phyloP scores from a whole-genome alignment of 2,888 invertebrate genomes.

The Epistrophe eligans region DNA sequence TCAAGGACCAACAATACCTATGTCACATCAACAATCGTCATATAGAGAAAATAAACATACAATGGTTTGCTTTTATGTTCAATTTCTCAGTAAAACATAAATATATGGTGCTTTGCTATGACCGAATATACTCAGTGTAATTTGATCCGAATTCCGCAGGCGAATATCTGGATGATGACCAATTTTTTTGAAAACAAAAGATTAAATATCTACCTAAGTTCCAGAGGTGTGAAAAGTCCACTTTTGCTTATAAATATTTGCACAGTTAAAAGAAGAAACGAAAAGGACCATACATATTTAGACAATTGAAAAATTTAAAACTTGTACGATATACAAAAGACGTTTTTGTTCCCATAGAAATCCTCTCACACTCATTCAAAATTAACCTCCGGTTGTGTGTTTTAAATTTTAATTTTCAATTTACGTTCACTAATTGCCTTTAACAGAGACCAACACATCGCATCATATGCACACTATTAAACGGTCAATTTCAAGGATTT shows the following conservation, averaged over 20 bases:
- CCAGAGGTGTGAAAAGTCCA: slow-evolving; percentile 66
- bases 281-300: slow-evolving; percentile 1
- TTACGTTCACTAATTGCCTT: slow-evolving; percentile 50
- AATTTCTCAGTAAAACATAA: slow-evolving; percentile 39
- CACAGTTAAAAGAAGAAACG: slow-evolving; percentile 9
- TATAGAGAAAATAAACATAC: background rate
- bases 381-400: slow-evolving; percentile 25
- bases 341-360: slow-evolving; percentile 39
- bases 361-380: slow-evolving; percentile 52
- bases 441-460: slow-evolving; percentile 19
- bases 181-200: slow-evolving; percentile 37
- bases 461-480: slow-evolving; percentile 79
- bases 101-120: too few relatives aligned
- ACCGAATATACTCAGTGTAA: slow-evolving; percentile 23
- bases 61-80: background rate
- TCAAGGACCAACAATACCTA: too few relatives aligned
- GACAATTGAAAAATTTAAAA: background rate
- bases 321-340: background rate
- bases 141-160: slow-evolving; percentile 44
- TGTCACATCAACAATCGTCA: too few relatives aligned
- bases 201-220: slow-evolving; percentile 38
- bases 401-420: slow-evolving; percentile 22
- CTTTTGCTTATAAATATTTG: slow-evolving; percentile 63
- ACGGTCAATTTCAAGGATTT: slow-evolving; percentile 82
- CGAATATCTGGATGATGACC: slow-evolving; percentile 32